phyloP scores from a whole-genome alignment of 2,797 vertebrate species.

The Sylvia borin region DNA sequence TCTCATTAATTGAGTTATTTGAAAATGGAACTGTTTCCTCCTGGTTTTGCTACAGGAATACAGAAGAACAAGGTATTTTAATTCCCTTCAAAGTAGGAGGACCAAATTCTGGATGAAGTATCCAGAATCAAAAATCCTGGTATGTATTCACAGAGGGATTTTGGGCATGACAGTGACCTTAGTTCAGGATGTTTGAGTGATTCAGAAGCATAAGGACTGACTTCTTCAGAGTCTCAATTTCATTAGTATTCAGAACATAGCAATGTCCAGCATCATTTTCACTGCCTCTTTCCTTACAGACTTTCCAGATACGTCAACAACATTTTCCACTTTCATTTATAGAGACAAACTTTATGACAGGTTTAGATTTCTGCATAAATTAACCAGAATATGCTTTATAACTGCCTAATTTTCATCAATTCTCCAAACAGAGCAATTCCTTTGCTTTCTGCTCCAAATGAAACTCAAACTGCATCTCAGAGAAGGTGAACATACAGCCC shows the following conservation, averaged over 20 bases:
- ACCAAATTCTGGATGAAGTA: not conserved
- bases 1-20: not conserved
- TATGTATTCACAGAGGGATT: not conserved
- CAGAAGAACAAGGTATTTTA: not conserved
- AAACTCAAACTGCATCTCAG: not conserved
- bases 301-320: not conserved
- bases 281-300: not conserved
- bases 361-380: not conserved
- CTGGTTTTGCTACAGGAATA: not conserved
- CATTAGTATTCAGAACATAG: not conserved
- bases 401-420: not conserved
- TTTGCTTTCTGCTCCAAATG: not conserved
- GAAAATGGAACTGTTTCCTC: not conserved
- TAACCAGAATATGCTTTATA: not conserved
- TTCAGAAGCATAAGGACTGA: not conserved
- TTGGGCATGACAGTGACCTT: fast-evolving
- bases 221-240: not conserved
- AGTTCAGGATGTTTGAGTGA: fast-evolving
- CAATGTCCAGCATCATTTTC: not conserved
- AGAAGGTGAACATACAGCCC: fast-evolving
- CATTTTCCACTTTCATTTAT: not conserved
- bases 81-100: not conserved
- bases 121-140: fast-evolving
- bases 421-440: not conserved
- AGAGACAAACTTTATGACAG: not conserved